Evolutionary conservation across 53 echinoderm and acorn worm genomes (phyloP).

Genomic region (Holothuria leucospilota): DNA sequence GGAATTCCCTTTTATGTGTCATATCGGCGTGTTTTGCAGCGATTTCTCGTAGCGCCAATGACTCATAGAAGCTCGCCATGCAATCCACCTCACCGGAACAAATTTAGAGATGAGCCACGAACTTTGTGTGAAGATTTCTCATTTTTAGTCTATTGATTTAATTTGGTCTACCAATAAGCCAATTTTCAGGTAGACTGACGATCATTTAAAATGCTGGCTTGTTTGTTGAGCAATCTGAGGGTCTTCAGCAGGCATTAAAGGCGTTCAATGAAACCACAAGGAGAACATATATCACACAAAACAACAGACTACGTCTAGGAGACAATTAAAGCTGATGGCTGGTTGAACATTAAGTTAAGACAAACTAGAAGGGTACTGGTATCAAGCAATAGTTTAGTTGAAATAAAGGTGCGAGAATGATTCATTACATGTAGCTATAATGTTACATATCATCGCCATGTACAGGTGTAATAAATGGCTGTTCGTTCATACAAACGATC

Average conservation of each 20-base stretch:
- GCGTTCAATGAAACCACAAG: neutral
- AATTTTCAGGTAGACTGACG: slow-evolving; percentile 45
- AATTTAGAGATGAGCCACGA: slow-evolving; percentile 17
- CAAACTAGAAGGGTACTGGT: too few relatives aligned
- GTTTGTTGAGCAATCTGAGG: slow-evolving; percentile 23
- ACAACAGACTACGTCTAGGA: too few relatives aligned
- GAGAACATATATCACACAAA: too few relatives aligned
- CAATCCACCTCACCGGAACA: slow-evolving; percentile 38
- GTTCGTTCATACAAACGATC: too few relatives aligned
- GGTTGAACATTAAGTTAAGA: too few relatives aligned
- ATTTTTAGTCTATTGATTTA: slow-evolving; percentile 43
- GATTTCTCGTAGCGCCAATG: slow-evolving; percentile 13
- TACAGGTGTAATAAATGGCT: too few relatives aligned
- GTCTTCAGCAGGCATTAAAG: slow-evolving; percentile 32
- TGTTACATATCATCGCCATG: too few relatives aligned
- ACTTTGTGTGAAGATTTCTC: slow-evolving; percentile 30
- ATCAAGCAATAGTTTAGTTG: too few relatives aligned
- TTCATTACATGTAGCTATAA: too few relatives aligned
- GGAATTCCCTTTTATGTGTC: slow-evolving; percentile 28
- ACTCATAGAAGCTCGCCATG: slow-evolving; percentile 31
- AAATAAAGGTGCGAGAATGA: too few relatives aligned
- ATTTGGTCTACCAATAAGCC: slow-evolving; percentile 32
- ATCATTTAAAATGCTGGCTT: slow-evolving; percentile 32
- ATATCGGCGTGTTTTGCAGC: slow-evolving; percentile 1
- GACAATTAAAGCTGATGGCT: too few relatives aligned